Evolutionary conservation across 2,888 invertebrate species (phyloP), one percentile per base, ranked within the genome.

Genomic region (Danaus chrysippus): DNA sequence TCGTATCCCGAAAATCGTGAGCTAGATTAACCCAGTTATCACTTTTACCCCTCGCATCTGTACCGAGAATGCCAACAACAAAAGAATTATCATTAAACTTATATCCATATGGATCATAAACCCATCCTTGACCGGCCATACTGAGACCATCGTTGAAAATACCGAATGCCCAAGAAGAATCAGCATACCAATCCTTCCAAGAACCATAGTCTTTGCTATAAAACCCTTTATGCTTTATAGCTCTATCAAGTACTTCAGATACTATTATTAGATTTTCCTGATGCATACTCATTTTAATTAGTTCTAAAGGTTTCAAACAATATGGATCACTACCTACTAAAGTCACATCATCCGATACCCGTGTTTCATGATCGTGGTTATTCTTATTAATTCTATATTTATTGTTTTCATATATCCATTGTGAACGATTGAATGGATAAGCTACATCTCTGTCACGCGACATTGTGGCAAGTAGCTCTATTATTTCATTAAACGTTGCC

Each of bases 301-400:
- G 3, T 49, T 49, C 49, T n/a, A 49, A 17, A 17, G 49, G 49
- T 10, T 49, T 49, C 49, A 49, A 49, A 49, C 49, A 49, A 49
- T 49, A 49, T 10, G 49, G 10, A 11, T 49, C 49, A 3, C n/a
- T n/a, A 49, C 10, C 10, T 17, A 49, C 10, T 10, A 49, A 49
- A 6, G 49, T 12, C 10, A 49, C 49, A n/a, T 49, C 11, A 10
- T 8, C 49, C 17, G 17, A 3, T 17, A 6, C 17, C 10, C 49
- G 3, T 49, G 11, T 49, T 15, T 15, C 17, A 49, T 17, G 49
- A 17, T 49, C 9, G 9, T 49, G 10, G 17, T 6, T 15, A n/a
- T 49, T 49, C 9, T 15, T 49, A 17, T 49, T 49, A 49, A 49
- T 49, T 49, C 49, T 15, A 49, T 49, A 49, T 49, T 17, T 49